Base-by-base conservation (phyloP, 2,113 vertebrate genomes). In the Corythornis vintsioides region DNA sequence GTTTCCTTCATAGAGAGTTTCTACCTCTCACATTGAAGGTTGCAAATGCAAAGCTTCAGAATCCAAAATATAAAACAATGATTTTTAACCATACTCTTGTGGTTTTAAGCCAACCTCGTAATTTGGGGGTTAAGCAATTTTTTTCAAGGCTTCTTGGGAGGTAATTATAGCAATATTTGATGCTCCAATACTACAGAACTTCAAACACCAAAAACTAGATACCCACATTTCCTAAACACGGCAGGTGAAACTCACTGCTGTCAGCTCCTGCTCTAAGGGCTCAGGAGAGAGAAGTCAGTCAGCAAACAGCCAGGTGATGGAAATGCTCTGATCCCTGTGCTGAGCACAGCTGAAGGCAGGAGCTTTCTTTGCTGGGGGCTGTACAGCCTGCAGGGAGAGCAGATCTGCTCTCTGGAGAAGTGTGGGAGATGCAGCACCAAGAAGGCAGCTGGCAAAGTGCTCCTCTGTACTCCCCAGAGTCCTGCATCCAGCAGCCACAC, bases 171-270 rank as follows among this genome's bases (percentile, higher is more conserved):
- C 13, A 20, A 18, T 3, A 11, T 59, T 53, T 74, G 78, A 53
- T 2, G 3, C 55, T 69, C 42, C n/a, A 24, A 3, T 22, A 26
- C 31, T 45, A 43, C 13, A 45, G 29, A 35, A 47, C 2, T 53
- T 11, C n/a, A 24, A 33, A 29, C 16, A 20, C 26, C 42, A 12
- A 29, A 59, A 59, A 72, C 9, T 72, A 69, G 55, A 57, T 57
- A 56, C 1, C 66, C 66, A 47, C 11, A 4, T 61, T 66, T 61
- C 33, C 52, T 11, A 60, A 40, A 48, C 26, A 66, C 15, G 35
- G 17, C 1, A 1, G 42, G 17, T 33, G 42, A 47, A 65, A 60
- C 8, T 35, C 5, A 0, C 6, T 6, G 26, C 31, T 50, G 26
- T 35, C 35, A 50, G 55, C 15, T 73, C 53, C 60, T 55, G 53